A percentile compares a stretch with the other conserved stretches of the same genome.
Conservation (phyloP, 1,140 invertebrate species). For the Pachyrhynchus sulphureomaculatus region DNA sequence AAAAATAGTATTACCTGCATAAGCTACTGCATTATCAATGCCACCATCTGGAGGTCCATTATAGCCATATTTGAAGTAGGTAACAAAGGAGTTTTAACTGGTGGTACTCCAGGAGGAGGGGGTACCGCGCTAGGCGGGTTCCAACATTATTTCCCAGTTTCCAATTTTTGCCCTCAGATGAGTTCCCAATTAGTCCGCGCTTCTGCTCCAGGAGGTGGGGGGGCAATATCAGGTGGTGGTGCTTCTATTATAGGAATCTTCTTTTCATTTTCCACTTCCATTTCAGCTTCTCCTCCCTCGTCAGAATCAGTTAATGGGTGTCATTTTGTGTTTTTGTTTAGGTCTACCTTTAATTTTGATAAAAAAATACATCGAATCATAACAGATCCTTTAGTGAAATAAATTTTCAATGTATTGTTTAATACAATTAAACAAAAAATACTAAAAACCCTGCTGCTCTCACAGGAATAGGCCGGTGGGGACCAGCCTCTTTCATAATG, state of each 20-base stretch:
- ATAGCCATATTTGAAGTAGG: constrained; percentile 51
- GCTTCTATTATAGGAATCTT: constrained; percentile 51
- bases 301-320: constrained; percentile 28
- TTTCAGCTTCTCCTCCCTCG: constrained; percentile 78
- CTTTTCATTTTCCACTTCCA: constrained; percentile 77
- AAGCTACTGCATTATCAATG: constrained; percentile 41
- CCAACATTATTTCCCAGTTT: constrained; percentile 54
- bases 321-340: too few relatives aligned
- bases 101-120: constrained; percentile 52
- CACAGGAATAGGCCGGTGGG: constrained; percentile 52
- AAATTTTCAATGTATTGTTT: too few relatives aligned
- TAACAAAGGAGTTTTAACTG: constrained; percentile 50
- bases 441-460: constrained; percentile 47
- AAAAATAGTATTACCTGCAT: constrained; percentile 34
- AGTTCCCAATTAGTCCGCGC: constrained; percentile 46
- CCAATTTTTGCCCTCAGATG: constrained; percentile 48
- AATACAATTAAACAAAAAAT: too few relatives aligned
- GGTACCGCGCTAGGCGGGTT: constrained; percentile 49
- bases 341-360: too few relatives aligned
- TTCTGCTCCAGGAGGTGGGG: constrained; percentile 36
- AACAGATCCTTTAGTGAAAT: not conserved
- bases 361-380: constrained; percentile 39
- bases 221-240: constrained; percentile 38
- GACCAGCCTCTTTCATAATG: constrained; percentile 83
- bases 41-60: constrained; percentile 42